phyloP scores from a whole-genome alignment of 2,797 vertebrate genomes.

The Anableps anableps region DNA sequence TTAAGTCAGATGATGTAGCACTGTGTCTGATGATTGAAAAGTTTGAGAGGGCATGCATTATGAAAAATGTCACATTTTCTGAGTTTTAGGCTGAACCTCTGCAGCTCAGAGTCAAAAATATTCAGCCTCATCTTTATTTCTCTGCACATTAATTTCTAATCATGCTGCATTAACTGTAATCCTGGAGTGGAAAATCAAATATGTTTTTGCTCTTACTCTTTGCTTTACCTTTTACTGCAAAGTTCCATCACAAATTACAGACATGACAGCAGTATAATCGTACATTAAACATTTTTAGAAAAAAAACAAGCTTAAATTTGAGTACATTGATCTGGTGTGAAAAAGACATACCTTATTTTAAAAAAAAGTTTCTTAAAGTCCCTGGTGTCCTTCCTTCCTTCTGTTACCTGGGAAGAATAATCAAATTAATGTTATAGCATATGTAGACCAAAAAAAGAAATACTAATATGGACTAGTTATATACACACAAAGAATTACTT shows the following conservation, averaged over 20 bases:
- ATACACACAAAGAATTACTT: too few relatives aligned
- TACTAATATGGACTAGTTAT: too few relatives aligned
- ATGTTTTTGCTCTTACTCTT: neutral
- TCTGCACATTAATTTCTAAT: slow-evolving; percentile 1
- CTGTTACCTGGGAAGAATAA: too few relatives aligned
- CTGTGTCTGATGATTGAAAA: slow-evolving; percentile 1
- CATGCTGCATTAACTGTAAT: neutral
- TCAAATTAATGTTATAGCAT: too few relatives aligned
- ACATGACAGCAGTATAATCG: neutral
- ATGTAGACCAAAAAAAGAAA: too few relatives aligned
- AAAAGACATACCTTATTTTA: neutral
- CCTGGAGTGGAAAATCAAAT: neutral
- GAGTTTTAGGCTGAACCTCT: slow-evolving; percentile 1
- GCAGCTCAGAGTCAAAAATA: slow-evolving; percentile 5
- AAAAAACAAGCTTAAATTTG: neutral
- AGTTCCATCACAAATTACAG: neutral
- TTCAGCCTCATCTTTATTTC: slow-evolving; percentile 8
- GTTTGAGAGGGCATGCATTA: slow-evolving; percentile 6
- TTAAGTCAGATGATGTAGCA: neutral
- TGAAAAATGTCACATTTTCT: slow-evolving; percentile 7
- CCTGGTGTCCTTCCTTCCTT: too few relatives aligned
- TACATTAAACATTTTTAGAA: neutral
- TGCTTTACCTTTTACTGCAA: neutral
- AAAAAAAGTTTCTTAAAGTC: neutral
- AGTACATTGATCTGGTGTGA: neutral